Conservation (phyloP, 2,113 vertebrate species). For the Brachyistius frenatus region DNA sequence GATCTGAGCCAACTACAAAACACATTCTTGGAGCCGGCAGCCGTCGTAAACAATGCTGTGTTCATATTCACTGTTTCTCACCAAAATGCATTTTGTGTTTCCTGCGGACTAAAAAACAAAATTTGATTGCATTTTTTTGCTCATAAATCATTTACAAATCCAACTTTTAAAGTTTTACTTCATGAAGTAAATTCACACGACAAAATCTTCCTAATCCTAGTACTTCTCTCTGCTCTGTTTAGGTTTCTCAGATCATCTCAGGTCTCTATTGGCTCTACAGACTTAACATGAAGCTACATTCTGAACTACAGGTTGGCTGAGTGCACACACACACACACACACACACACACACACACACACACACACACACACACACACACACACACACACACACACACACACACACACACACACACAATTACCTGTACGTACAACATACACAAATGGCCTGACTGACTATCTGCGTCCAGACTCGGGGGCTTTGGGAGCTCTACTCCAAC, state of each 20-base stretch:
- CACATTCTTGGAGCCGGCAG: not conserved
- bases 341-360: not conserved
- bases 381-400: not conserved
- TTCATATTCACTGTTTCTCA: not conserved
- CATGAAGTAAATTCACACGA: no score
- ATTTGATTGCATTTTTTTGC: no score
- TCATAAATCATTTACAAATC: no score
- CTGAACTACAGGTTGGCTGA: conserved; percentile 84
- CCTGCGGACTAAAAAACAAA: no score
- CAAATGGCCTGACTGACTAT: not conserved
- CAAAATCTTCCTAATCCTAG: no score
- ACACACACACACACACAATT: not conserved
- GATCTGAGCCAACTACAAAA: no score
- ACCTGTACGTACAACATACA: not conserved
- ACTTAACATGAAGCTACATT: conserved; percentile 84
- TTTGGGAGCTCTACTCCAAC: conserved; percentile 90
- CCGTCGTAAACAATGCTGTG: not conserved
- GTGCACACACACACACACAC: not conserved
- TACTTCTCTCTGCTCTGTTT: no score
- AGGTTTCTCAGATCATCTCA: conserved; percentile 83
- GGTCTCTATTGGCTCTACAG: conserved; percentile 85
- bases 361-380: not conserved
- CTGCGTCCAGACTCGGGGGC: conserved; percentile 82
- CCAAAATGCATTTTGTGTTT: not conserved
- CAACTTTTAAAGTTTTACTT: no score